Conservation (phyloP, 2,888 invertebrate genomes). For the Lepidonotus clava region DNA sequence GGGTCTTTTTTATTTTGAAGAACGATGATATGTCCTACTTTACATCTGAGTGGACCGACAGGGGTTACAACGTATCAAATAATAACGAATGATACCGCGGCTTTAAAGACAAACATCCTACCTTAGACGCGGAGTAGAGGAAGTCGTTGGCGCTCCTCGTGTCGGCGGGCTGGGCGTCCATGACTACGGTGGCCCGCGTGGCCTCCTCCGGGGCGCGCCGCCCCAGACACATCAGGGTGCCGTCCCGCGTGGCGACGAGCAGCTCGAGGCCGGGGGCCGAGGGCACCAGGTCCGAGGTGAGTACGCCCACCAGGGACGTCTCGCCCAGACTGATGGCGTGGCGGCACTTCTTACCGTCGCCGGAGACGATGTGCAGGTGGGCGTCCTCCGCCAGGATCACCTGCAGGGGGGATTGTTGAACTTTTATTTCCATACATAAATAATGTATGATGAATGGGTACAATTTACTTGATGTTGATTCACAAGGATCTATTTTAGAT, state of each 20-base stretch:
- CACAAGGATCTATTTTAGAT: too few species aligned
- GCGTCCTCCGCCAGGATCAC: constrained; percentile 72
- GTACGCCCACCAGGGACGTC: constrained; percentile 74
- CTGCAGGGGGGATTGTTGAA: too few species aligned
- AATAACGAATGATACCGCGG: too few species aligned
- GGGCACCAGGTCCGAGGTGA: constrained; percentile 74
- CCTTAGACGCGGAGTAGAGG: constrained; percentile 46
- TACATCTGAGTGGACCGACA: too few species aligned
- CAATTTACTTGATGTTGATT: too few species aligned
- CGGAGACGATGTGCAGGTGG: constrained; percentile 72
- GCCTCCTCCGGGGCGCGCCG: constrained; percentile 51
- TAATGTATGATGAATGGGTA: too few species aligned
- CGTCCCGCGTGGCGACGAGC: constrained; percentile 75
- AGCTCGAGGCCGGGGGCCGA: constrained; percentile 73
- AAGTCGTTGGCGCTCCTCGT: constrained; percentile 53
- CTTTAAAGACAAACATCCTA: background rate
- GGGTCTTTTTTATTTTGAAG: too few species aligned
- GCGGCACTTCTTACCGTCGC: constrained; percentile 70
- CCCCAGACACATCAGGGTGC: constrained; percentile 75
- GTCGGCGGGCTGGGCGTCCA: constrained; percentile 56
- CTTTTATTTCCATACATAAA: too few species aligned
- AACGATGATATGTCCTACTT: too few species aligned
- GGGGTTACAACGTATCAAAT: too few species aligned
- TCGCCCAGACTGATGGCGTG: constrained; percentile 73
- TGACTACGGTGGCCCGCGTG: background rate